Base-by-base conservation (phyloP, 92 coral and sea anemone genomes). In the Porites evermanni region DNA sequence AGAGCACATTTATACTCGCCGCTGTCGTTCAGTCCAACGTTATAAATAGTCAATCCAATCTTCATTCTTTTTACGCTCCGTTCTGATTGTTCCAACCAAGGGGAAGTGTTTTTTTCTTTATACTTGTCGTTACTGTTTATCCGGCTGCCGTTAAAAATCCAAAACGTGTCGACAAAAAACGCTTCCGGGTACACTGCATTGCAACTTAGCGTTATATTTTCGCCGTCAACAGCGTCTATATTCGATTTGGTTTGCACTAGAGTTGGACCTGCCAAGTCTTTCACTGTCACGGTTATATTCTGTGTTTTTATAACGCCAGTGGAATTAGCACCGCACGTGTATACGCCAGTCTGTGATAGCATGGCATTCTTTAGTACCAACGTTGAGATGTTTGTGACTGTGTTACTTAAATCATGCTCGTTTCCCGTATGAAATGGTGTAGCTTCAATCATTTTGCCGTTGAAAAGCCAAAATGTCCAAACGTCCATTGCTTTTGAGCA, bases 1-100 rank as follows among this genome's bases (percentile, higher is more conserved):
- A 80, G 84, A 24, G 53, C 75, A 26, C 84, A 80, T 12, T 18
- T 16, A 47, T 80, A 80, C n/a, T 23, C 13, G 20, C 84, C 84
- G 29, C 20, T 67, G 32, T 80, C 84, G 26, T 21, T 24, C 1
- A 80, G 18, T 52, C 66, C 32, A 26, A 70, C 53, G 8, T 53
- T 53, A 24, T 67, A 52, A 53, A 80, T 80, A 10, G 51, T 52
- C 66, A 80, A 52, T 17, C 74, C n/a, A 20, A 80, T 61, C 72
- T 2, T 12, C 24, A 53, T 67, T 29, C 26, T 67, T 16, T 18
- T 21, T 7, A 80, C 53, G 24, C 24, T 8, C 11, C 3, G 66
- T 6, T 67, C 19, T 4, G 47, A 51, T 0, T 14, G 17, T 12
- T n/a, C 51, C 52, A 50, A 16, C 66, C 64, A 80, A 0, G 47